Percentiles rank a stretch among this genome's conserved stretches.
phyloP scores from a whole-genome alignment of 2,797 vertebrate species.

The Gymnothorax reevesii region DNA sequence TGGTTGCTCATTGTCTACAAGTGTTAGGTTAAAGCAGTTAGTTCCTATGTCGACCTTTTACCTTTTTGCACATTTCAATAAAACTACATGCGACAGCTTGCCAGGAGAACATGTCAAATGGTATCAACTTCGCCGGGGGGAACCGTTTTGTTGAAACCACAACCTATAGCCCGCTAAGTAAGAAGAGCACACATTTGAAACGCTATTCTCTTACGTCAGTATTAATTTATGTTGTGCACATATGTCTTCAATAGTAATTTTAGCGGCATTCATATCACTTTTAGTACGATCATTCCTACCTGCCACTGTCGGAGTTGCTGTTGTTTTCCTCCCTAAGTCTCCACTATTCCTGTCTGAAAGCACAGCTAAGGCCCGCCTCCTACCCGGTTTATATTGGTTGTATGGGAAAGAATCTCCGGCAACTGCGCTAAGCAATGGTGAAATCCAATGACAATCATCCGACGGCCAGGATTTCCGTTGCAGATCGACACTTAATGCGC shows the following conservation, averaged over 20 bases:
- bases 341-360: conserved; percentile 65
- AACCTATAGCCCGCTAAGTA: conserved; percentile 47
- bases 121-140: conserved; percentile 33
- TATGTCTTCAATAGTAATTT: not conserved
- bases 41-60: not conserved
- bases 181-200: not conserved
- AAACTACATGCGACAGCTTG: conserved; percentile 16
- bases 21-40: not conserved
- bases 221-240: not conserved
- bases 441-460: conserved; percentile 27
- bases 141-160: conserved; percentile 38
- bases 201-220: not conserved
- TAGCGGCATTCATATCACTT: conserved; percentile 55
- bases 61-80: conserved; percentile 16
- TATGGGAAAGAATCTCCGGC: conserved; percentile 18
- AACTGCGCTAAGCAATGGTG: conserved; percentile 7
- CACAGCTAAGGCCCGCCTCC: conserved; percentile 53
- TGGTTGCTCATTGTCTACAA: not conserved
- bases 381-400: conserved; percentile 40
- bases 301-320: conserved; percentile 65
- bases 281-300: conserved; percentile 63
- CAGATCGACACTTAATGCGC: conserved; percentile 11
- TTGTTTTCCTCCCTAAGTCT: conserved; percentile 79
- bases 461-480: conserved; percentile 34
- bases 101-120: conserved; percentile 23